Evolutionary conservation across 2,888 invertebrate species (phyloP).

Genomic region (Blomia tropicalis): DNA sequence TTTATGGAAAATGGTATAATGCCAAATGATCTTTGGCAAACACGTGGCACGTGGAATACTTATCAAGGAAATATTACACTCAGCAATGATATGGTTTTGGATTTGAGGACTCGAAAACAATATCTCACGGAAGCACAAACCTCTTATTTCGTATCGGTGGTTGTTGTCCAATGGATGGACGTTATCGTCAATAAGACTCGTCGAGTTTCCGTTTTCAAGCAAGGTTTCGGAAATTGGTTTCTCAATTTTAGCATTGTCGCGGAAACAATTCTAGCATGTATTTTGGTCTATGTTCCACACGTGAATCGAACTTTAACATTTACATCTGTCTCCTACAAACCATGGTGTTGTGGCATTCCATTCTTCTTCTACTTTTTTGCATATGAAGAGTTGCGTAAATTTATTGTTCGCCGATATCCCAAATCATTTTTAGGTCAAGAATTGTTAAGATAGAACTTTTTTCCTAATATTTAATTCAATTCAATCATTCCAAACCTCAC

Average conservation of each 20-base stretch:
- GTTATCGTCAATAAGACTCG: slow-evolving; percentile 40
- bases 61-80: slow-evolving; percentile 40
- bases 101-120: too few relatives aligned
- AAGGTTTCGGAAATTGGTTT: slow-evolving; percentile 61
- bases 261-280: slow-evolving; percentile 82
- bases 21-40: slow-evolving; percentile 40
- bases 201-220: slow-evolving; percentile 38
- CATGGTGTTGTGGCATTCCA: slow-evolving; percentile 19
- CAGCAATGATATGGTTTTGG: too few relatives aligned
- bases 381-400: slow-evolving; percentile 20
- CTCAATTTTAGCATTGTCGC: slow-evolving; percentile 86
- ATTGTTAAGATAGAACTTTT: slow-evolving; percentile 7
- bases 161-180: slow-evolving; percentile 40
- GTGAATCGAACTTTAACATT: slow-evolving; percentile 52
- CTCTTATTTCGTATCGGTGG: slow-evolving; percentile 39
- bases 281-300: slow-evolving; percentile 89
- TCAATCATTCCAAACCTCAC: too few relatives aligned
- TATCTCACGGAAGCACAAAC: slow-evolving; percentile 40
- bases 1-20: slow-evolving; percentile 99
- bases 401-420: slow-evolving; percentile 18
- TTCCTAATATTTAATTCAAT: too few relatives aligned
- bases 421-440: slow-evolving; percentile 17
- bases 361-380: slow-evolving; percentile 12
- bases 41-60: slow-evolving; percentile 40
- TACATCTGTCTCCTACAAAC: neutral